Evolutionary conservation across 2,113 vertebrate genomes (phyloP).

Genomic region (Melanotaenia duboulayi): DNA sequence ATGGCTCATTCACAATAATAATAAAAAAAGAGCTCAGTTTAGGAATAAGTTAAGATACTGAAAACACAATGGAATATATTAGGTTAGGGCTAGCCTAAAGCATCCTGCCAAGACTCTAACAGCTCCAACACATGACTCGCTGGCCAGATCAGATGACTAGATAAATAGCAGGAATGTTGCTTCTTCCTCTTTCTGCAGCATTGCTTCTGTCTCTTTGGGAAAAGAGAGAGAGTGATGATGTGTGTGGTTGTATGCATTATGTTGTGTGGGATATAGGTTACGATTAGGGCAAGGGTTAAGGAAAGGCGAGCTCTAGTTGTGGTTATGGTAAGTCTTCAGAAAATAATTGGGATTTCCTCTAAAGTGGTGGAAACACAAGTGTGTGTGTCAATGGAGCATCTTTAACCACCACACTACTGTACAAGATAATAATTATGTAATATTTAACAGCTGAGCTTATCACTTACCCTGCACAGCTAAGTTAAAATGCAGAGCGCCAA

Average conservation of each 20-base stretch:
- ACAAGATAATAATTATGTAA: constrained; percentile 60
- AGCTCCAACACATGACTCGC: constrained; percentile 72
- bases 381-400: constrained; percentile 34
- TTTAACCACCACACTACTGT: constrained; percentile 54
- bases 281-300: neutral
- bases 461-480: constrained; percentile 24
- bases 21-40: neutral
- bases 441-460: constrained; percentile 46
- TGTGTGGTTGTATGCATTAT: neutral
- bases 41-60: neutral
- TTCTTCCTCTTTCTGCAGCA: constrained; percentile 57
- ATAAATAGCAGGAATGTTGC: constrained; percentile 75
- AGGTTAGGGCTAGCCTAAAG: constrained; percentile 56
- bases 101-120: constrained; percentile 34
- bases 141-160: constrained; percentile 78
- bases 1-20: neutral
- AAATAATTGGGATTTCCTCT: neutral
- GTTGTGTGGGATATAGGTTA: neutral
- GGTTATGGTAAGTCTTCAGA: neutral
- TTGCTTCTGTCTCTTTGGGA: constrained; percentile 43
- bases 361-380: neutral
- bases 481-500: constrained; percentile 27
- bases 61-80: constrained; percentile 21
- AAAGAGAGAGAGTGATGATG: constrained; percentile 1
- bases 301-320: neutral